A percentile compares a stretch with the other conserved stretches of the same genome.
phyloP scores from a whole-genome alignment of 2,797 vertebrate genomes.

The Cyprinodon diabolis region DNA sequence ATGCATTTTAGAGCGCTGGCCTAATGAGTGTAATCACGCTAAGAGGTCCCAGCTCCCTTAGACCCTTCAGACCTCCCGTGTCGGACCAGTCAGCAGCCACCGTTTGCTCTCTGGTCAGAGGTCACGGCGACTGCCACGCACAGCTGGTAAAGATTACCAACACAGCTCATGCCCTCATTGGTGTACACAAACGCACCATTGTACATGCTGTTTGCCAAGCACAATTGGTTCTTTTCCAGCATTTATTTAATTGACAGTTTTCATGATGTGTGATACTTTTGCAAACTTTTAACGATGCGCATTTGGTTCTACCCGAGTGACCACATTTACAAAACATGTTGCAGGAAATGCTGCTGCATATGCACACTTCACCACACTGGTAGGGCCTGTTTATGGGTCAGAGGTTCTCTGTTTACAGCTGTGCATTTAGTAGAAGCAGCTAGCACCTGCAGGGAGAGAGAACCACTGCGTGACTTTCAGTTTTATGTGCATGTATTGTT shows the following conservation, averaged over 20 bases:
- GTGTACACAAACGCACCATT: conserved; percentile 69
- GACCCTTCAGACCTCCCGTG: conserved; percentile 35
- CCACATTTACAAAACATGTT: conserved; percentile 35
- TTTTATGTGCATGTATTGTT: conserved; percentile 44
- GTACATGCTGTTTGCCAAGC: conserved; percentile 37
- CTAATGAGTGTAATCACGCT: conserved; percentile 75
- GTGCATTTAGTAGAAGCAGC: conserved; percentile 57
- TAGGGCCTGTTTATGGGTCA: conserved; percentile 54
- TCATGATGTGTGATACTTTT: not conserved
- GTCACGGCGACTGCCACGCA: conserved; percentile 67
- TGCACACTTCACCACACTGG: conserved; percentile 45
- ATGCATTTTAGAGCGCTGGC: conserved; percentile 42
- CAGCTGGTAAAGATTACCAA: conserved; percentile 81
- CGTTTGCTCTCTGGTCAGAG: conserved; percentile 63
- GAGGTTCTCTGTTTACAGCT: conserved; percentile 41
- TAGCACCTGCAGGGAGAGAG: conserved; percentile 54
- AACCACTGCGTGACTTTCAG: conserved; percentile 51
- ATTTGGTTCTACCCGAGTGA: conserved; percentile 17
- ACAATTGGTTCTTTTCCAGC: conserved; percentile 52
- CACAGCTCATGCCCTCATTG: conserved; percentile 63
- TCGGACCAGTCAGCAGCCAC: conserved; percentile 47
- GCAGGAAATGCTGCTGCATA: conserved; percentile 45
- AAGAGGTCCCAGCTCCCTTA: conserved; percentile 69
- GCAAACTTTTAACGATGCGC: conserved; percentile 3
- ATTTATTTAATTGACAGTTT: conserved; percentile 35